Conservation (phyloP, 2,888 invertebrate genomes). For the Tinea trinotella region DNA sequence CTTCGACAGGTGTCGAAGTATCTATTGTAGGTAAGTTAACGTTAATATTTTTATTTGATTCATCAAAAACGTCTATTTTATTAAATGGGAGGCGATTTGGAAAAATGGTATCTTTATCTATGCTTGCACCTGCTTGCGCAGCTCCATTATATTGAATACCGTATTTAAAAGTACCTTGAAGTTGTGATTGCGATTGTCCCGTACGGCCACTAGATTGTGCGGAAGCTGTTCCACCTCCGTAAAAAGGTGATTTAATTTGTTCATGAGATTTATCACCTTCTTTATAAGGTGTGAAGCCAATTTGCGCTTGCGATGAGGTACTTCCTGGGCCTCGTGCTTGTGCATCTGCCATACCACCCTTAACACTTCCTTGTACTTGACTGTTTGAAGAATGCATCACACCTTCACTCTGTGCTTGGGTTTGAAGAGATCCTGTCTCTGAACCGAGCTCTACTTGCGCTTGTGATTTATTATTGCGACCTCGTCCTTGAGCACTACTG, state of each 20-base stretch:
- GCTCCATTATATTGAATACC: slow-evolving; percentile 85
- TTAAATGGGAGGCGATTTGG: slow-evolving; percentile 52
- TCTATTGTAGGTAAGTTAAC: slow-evolving; percentile 33
- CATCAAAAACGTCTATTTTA: slow-evolving; percentile 57
- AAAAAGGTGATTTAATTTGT: slow-evolving; percentile 70
- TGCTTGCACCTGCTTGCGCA: slow-evolving; percentile 86
- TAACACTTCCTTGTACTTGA: slow-evolving; percentile 85
- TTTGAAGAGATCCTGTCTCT: slow-evolving; percentile 82
- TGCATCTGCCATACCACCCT: slow-evolving; percentile 88
- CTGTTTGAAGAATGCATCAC: slow-evolving; percentile 82
- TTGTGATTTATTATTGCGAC: slow-evolving; percentile 82
- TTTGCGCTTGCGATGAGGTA: slow-evolving; percentile 90
- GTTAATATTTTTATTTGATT: slow-evolving; percentile 52
- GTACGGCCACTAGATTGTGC: slow-evolving; percentile 82
- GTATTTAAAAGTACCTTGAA: slow-evolving; percentile 85
- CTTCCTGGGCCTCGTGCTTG: slow-evolving; percentile 88
- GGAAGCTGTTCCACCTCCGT: slow-evolving; percentile 83
- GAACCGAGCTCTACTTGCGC: slow-evolving; percentile 82
- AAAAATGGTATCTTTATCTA: slow-evolving; percentile 68
- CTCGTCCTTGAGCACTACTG: slow-evolving; percentile 82
- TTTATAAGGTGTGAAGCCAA: slow-evolving; percentile 84
- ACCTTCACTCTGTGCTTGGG: slow-evolving; percentile 83
- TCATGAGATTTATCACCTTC: slow-evolving; percentile 71
- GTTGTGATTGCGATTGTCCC: slow-evolving; percentile 87
- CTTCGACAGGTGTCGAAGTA: slow-evolving; percentile 18